Evolutionary conservation across 2,113 vertebrate genomes (phyloP), one percentile per base, ranked within the genome.

Genomic region (Himantopus leucocephalus): DNA sequence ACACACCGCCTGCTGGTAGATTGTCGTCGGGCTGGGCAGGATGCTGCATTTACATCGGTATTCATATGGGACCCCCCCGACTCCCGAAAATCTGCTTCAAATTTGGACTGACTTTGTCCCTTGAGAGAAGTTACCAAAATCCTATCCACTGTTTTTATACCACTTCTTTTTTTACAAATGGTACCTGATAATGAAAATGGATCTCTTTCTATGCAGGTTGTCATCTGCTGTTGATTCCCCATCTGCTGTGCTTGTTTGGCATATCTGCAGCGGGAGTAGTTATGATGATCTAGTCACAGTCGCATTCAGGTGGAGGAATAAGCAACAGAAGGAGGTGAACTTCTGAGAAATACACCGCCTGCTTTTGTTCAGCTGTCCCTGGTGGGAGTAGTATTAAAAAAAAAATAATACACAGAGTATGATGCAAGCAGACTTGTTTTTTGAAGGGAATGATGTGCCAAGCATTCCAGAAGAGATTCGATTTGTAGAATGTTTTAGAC

Each of bases 321-420:
- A 84, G 52, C 90, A 67, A 89, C 52, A 83, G 78, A 12, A 74
- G 20, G 39, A 39, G 89, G 52, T 34, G 64, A 81, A 63, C 30
- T 92, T 93, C 80, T 86, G 86, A 94, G 90, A 90, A 94, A 79
- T 53, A 73, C 30, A 83, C 37, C 70, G 77, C 50, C 55, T 92
- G 34, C n/a, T 87, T 92, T 85, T 94, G 66, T 86, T 96, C 64
- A 67, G 34, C 34, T 91, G n/a, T 84, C 62, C 35, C 47, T 62
- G 22, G 71, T 86, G 83, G 84, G 62, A 83, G 55, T 55, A 63
- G n/a, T 22, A 39, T 43, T 68, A 48, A 81, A 88, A 59, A 87
- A 58, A 39, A 27, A 63, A n/a, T 22, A 37, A 27, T 56, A 60
- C 59, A 66, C 23, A 53, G 27, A 63, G 12, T 10, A 30, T 75